These are phyloP conservation scores for Pristionchus maxplancki DNA, from an alignment of 2,888 invertebrate species.

Conservation along the genomic window DNA sequence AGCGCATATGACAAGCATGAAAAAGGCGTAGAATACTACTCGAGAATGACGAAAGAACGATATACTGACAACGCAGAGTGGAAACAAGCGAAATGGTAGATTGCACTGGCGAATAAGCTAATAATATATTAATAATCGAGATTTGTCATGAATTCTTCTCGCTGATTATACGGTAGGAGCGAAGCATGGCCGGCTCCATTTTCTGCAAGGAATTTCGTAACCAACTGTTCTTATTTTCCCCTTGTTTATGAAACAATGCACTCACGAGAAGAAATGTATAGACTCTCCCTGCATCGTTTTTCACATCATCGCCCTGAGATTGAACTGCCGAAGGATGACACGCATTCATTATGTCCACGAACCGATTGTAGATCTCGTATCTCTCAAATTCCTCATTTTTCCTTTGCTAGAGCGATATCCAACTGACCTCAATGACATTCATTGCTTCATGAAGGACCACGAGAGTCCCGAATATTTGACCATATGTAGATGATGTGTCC, in stretches of 20 bases:
- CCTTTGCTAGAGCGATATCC: too few relatives aligned
- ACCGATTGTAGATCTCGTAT: slow-evolving; percentile 50
- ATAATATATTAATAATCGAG: too few relatives aligned
- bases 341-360: slow-evolving; percentile 42
- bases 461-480: slow-evolving; percentile 57
- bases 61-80: not conserved
- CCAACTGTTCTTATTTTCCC: too few relatives aligned
- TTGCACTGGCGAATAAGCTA: not conserved
- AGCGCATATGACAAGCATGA: not conserved
- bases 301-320: not conserved
- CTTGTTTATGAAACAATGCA: too few relatives aligned
- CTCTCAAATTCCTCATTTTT: not conserved
- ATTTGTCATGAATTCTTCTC: not conserved
- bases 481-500: slow-evolving; percentile 46
- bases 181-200: slow-evolving; percentile 22
- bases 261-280: not conserved
- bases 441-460: not conserved
- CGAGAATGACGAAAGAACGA: not conserved
- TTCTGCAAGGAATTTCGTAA: not conserved
- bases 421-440: too few relatives aligned
- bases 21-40: not conserved
- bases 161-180: not conserved
- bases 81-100: not conserved
- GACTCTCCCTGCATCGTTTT: slow-evolving; percentile 25
- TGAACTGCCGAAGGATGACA: slow-evolving; percentile 31